phyloP scores from a whole-genome alignment of 2,797 vertebrate genomes.

The Arnoldichthys spilopterus region DNA sequence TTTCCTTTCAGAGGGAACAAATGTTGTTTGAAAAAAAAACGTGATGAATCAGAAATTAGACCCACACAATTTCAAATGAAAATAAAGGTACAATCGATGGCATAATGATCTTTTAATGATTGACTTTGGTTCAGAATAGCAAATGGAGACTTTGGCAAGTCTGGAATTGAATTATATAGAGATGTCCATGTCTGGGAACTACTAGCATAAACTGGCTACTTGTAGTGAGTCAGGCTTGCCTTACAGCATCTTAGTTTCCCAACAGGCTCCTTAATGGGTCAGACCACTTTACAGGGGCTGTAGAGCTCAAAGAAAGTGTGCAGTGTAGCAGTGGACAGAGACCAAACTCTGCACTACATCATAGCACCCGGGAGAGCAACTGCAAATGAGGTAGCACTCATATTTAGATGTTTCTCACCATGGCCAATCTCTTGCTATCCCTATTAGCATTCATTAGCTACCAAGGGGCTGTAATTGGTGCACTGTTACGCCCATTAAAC shows the following conservation, averaged over 20 bases:
- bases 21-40: background rate
- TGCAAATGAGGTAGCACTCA: conserved; percentile 24
- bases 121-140: background rate
- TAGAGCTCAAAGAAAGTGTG: conserved; percentile 21
- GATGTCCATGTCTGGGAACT: background rate
- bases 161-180: background rate
- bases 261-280: background rate
- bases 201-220: conserved; percentile 2
- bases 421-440: conserved; percentile 31
- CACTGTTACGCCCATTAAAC: conserved; percentile 60
- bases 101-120: background rate
- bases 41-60: background rate
- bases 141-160: background rate
- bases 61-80: background rate
- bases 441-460: conserved; percentile 46
- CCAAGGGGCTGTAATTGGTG: conserved; percentile 56
- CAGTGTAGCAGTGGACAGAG: conserved; percentile 20
- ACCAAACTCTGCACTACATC: background rate
- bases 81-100: background rate
- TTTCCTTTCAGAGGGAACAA: background rate
- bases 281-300: conserved; percentile 13
- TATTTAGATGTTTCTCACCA: conserved; percentile 36
- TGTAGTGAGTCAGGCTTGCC: conserved; percentile 16
- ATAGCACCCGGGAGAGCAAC: conserved; percentile 23
- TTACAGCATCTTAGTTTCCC: conserved; percentile 4